Conservation (phyloP, 2,797 vertebrate genomes). For the Dendrocincla fuliginosa region DNA sequence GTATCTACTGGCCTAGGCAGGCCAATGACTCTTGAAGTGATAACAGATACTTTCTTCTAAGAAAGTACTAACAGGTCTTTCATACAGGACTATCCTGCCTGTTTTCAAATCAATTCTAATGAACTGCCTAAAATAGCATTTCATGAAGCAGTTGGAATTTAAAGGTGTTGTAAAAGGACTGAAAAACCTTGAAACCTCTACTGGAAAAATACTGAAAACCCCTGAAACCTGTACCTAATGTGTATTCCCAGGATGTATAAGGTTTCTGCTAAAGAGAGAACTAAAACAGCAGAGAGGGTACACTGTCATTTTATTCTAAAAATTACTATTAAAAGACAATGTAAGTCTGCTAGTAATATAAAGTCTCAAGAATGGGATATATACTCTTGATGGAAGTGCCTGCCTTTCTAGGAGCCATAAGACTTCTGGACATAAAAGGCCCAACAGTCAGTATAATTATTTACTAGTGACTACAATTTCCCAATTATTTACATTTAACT, state of each 20-base stretch:
- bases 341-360: background rate
- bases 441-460: background rate
- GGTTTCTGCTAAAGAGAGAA: background rate
- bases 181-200: background rate
- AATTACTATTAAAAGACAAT: background rate
- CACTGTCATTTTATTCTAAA: background rate
- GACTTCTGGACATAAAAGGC: background rate
- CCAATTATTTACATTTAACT: background rate
- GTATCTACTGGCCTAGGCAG: background rate
- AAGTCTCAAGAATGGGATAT: background rate
- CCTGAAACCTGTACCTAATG: background rate
- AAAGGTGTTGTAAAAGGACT: background rate
- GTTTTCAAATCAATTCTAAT: background rate
- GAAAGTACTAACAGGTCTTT: background rate
- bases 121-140: background rate
- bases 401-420: background rate
- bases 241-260: background rate
- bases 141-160: background rate
- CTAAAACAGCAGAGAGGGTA: background rate
- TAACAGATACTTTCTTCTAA: background rate
- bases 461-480: background rate
- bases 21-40: background rate
- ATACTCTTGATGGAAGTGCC: background rate
- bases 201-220: background rate
- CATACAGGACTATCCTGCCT: background rate